Percentiles rank a stretch among this genome's conserved stretches.
Conservation (phyloP, 2,797 vertebrate species). For the Strix occidentalis region DNA sequence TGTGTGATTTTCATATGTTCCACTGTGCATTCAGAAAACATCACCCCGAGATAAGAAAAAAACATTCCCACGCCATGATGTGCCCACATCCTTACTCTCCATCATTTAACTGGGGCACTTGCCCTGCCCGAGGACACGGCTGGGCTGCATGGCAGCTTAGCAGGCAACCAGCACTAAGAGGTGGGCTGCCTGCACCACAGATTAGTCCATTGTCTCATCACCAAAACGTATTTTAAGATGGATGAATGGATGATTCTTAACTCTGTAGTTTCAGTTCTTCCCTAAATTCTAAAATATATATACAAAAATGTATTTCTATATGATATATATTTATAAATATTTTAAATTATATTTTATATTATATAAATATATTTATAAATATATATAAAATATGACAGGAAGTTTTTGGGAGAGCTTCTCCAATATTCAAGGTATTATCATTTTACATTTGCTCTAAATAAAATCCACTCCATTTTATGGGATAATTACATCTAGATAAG, state of each 20-base stretch:
- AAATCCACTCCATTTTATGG: not conserved
- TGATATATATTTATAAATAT: too few species aligned
- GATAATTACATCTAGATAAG: not conserved
- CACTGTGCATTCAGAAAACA: fast-evolving
- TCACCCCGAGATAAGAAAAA: not conserved
- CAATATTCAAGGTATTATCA: not conserved
- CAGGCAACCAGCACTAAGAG: too few species aligned
- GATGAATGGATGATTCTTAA: not conserved
- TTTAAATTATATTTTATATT: too few species aligned
- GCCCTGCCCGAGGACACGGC: fast-evolving
- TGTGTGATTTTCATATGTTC: fast-evolving
- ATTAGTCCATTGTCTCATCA: not conserved
- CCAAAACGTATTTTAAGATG: not conserved
- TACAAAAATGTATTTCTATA: too few species aligned
- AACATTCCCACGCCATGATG: not conserved
- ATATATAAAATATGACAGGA: not conserved
- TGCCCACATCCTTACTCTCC: fast-evolving
- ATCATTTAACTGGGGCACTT: fast-evolving
- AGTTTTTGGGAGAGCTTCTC: not conserved
- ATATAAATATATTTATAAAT: too few species aligned
- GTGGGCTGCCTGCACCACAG: constrained; percentile 14
- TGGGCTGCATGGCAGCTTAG: not conserved
- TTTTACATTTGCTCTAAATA: not conserved
- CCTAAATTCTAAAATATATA: not conserved
- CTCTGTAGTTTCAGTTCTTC: too few species aligned